Base-by-base conservation (phyloP, 2,888 invertebrate species). In the Gibbula magus region DNA sequence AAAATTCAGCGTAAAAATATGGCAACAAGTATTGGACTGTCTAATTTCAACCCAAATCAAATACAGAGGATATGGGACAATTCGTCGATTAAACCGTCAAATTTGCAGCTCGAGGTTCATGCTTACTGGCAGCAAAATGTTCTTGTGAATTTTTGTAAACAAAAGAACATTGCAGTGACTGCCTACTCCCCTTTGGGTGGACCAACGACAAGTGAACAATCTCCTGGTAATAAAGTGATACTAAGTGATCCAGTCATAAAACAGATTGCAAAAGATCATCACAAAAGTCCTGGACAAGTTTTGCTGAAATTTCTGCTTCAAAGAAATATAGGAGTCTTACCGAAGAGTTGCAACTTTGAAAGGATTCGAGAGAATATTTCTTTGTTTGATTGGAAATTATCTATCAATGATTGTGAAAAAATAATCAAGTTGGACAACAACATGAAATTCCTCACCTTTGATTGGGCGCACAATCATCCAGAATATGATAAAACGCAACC, bases 101-200 rank as follows among this genome's bases (percentile, higher is more conserved):
- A 88, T 78, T 61, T 90, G 3, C 90, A 91, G 81, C 83, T 87
- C 51, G 89, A 90, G 78, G 88, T 87, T 73, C 89, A 90, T 81
- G 87, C 86, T 0, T 90, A 90, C 75, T 79, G 85, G 10, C 88
- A 88, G 35, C 89, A 90, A 75, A 78, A 78, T 4, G 80, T 81
- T 39, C 54, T 90, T 16, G 56, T 82, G 51, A 61, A 83, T 54
- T 88, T 85, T 78, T 89, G 89, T 82, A 61, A 77, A 20, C 73
- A 80, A 51, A 81, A 83, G 39, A 75, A 84, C 8, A 86, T 90
- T 56, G 75, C 82, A 32, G 80, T 89, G 8, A 89, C 87, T 32
- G 88, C 87, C 1, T 90, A 87, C 81, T 80, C 86, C 8, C 86
- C 87, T 1, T 81, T 90, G 7, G 90, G 89, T 0, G 83, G 88